phyloP scores from a whole-genome alignment of 2,797 vertebrate species.

The Rhinichthys osculus region DNA sequence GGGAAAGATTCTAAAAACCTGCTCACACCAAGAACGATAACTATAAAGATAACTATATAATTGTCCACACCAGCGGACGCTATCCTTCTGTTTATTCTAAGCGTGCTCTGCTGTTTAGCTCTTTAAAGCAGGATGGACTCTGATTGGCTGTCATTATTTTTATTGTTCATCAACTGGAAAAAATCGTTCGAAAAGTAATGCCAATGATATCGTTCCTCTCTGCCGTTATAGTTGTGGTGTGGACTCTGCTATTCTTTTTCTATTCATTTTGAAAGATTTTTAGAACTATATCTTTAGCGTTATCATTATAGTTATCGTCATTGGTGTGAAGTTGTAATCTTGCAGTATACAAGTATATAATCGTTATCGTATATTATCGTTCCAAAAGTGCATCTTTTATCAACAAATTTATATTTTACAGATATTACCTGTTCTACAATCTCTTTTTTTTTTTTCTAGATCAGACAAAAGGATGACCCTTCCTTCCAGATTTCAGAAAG shows the following conservation, averaged over 20 bases:
- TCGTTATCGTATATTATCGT: too few relatives aligned
- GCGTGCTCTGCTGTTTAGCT: too few relatives aligned
- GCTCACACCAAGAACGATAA: background rate
- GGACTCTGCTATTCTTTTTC: background rate
- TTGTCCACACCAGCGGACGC: too few relatives aligned
- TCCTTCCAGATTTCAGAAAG: constrained; percentile 87
- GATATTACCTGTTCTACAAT: constrained; percentile 12
- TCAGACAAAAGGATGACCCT: constrained; percentile 80
- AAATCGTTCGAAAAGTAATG: background rate
- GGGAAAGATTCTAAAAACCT: background rate
- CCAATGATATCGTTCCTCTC: background rate
- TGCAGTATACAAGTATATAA: background rate
- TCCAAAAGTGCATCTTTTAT: background rate
- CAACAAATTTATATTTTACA: background rate
- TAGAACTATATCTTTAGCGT: background rate
- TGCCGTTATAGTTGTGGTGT: background rate
- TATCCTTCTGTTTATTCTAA: too few relatives aligned
- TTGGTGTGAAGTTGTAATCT: background rate
- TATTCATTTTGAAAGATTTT: background rate
- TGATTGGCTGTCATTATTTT: background rate
- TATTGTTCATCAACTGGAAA: background rate
- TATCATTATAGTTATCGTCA: too few relatives aligned
- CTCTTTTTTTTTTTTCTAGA: constrained; percentile 63
- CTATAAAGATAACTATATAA: background rate
- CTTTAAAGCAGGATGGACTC: background rate